Evolutionary conservation across 2,888 invertebrate genomes (phyloP), one percentile per base, ranked within the genome.

Genomic region (Amiota mariae): DNA sequence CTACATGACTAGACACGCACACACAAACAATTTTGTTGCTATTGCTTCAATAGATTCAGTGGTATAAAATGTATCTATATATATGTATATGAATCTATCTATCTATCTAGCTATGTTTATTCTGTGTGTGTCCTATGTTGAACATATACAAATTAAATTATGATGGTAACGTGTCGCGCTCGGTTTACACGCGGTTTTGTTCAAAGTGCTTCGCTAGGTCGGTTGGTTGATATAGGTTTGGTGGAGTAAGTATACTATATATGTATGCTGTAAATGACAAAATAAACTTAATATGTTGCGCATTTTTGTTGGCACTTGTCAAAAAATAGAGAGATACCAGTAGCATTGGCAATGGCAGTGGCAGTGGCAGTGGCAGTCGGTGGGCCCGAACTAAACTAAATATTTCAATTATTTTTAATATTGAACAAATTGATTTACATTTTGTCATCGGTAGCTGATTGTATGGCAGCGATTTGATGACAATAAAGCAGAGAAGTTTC

Each of bases 381-480:
- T 1, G 1, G 24, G 24, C 24, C 36, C 36, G 4, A 36, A 36
- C 63, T 67, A 63, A 61, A 73, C 63, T 61, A 59, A 36, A 36
- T 36, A 75, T 84, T 85, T 86, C 85, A 85, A 85, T 85, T 85
- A 85, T 87, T 85, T 85, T 82, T 83, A 85, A 85, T 86, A 87
- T 85, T 84, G 82, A 83, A 82, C 83, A 82, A 86, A 86, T 85
- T 86, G 81, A 85, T 85, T 86, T 86, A 82, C 83, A 84, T 84
- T 85, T 85, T 85, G 36, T 36, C 36, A 79, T 82, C 36, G 63
- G 75, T 74, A 77, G 79, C 79, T 82, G 84, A 85, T 84, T 85
- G 85, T 85, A 82, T 80, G 78, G 75, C 76, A 73, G 80, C 79
- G 76, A 75, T 75, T 36, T 36, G 36, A 36, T 75, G 73, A 64